These are phyloP conservation scores for Micrasema longulum DNA, from an alignment of 1,140 invertebrate genomes.

Conservation along the genomic window DNA sequence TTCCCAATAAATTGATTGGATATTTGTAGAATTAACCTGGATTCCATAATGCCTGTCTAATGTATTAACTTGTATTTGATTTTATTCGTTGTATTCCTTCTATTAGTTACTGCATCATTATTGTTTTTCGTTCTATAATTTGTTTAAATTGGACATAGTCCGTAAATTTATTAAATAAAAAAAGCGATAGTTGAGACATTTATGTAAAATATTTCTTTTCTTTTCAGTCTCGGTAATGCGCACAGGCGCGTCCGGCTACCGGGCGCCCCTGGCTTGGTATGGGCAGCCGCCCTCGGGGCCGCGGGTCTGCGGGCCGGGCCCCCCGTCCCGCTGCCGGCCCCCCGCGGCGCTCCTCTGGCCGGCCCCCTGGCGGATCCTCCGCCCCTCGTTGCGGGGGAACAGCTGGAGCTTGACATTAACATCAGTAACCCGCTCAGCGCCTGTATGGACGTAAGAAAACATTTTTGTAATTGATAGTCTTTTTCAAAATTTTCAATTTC, in stretches of 20 bases:
- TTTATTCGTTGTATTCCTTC: too few species aligned
- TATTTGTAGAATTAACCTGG: too few species aligned
- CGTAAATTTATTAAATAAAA: too few species aligned
- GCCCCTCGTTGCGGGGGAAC: conserved; percentile 71
- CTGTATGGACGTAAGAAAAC: conserved; percentile 74
- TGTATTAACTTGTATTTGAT: too few species aligned
- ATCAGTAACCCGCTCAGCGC: conserved; percentile 75
- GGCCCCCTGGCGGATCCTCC: conserved; percentile 70
- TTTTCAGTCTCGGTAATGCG: conserved; percentile 29
- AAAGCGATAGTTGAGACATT: too few species aligned
- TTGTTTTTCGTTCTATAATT: too few species aligned
- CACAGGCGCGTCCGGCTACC: conserved; percentile 39
- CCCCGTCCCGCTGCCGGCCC: conserved; percentile 19
- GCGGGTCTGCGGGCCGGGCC: conserved; percentile 40
- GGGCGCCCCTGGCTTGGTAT: conserved; percentile 24
- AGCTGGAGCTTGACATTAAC: conserved; percentile 73
- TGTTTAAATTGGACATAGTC: too few species aligned
- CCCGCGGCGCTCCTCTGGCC: conserved; percentile 60
- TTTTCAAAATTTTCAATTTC: neutral
- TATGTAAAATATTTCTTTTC: too few species aligned
- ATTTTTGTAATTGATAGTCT: too few species aligned
- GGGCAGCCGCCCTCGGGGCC: conserved; percentile 45
- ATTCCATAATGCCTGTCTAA: too few species aligned
- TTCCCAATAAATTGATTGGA: too few species aligned
- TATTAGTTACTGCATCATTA: too few species aligned